A percentile compares a stretch with the other conserved stretches of the same genome.
Evolutionary conservation across 1,140 invertebrate species (phyloP).

Genomic region (Meteorus sp.): DNA sequence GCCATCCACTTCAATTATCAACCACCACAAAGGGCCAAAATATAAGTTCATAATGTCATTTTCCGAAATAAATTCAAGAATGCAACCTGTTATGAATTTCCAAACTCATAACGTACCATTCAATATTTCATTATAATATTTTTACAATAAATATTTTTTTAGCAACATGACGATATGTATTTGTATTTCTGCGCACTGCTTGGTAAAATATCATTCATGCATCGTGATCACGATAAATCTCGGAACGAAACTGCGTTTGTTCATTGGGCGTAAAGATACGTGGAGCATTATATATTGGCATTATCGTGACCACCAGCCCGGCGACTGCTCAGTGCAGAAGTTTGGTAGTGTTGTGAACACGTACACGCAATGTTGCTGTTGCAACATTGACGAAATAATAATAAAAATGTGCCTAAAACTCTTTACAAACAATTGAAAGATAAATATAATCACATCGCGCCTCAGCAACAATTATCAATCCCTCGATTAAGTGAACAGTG

Average conservation of each 20-base stretch:
- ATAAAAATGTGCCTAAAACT: not conserved
- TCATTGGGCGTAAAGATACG: conserved; percentile 25
- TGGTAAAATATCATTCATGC: not conserved
- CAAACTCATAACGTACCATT: too few relatives aligned
- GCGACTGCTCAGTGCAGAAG: conserved; percentile 16
- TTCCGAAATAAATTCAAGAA: too few relatives aligned
- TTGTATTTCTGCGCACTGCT: too few relatives aligned
- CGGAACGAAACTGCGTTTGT: conserved; percentile 18
- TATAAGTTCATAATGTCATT: too few relatives aligned
- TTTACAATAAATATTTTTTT: too few relatives aligned
- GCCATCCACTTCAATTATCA: conserved; percentile 11
- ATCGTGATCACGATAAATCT: conserved; percentile 18
- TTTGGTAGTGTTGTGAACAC: conserved; percentile 19
- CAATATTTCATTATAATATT: too few relatives aligned
- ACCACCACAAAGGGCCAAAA: not conserved
- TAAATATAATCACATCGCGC: too few relatives aligned
- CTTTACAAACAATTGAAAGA: too few relatives aligned
- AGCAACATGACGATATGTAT: too few relatives aligned
- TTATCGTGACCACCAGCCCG: conserved; percentile 22
- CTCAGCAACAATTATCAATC: too few relatives aligned
- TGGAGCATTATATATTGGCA: conserved; percentile 7
- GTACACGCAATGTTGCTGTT: not conserved
- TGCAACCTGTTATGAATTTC: too few relatives aligned
- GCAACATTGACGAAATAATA: not conserved
- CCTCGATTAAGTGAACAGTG: too few relatives aligned